phyloP scores from a whole-genome alignment of 2,888 invertebrate genomes.

The Synergus laeviventris region DNA sequence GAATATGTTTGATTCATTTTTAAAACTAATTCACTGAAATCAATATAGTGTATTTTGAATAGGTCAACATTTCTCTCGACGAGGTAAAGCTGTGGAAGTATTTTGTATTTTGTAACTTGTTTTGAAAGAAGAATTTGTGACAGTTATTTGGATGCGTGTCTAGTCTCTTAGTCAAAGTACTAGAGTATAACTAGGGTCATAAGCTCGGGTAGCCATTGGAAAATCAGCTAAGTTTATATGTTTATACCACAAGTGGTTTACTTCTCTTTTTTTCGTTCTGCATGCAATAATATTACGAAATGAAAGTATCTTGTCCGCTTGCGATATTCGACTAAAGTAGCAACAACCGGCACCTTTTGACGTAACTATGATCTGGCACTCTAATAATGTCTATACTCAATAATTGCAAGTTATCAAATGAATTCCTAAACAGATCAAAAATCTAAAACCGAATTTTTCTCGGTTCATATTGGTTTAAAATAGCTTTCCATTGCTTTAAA shows the following conservation, averaged over 20 bases:
- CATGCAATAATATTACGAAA: constrained; percentile 31
- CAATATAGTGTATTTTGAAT: neutral
- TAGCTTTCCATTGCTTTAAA: neutral
- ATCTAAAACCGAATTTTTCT: neutral
- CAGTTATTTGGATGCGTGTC: constrained; percentile 1
- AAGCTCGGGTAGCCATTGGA: constrained; percentile 9
- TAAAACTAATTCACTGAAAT: too few species aligned
- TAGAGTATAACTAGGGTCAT: constrained; percentile 17
- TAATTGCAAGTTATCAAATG: constrained; percentile 5
- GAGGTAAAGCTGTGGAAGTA: neutral
- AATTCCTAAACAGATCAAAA: neutral
- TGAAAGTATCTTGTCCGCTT: constrained; percentile 34
- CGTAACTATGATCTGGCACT: constrained; percentile 11
- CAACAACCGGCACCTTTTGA: constrained; percentile 12
- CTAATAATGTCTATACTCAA: neutral
- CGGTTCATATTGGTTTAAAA: neutral
- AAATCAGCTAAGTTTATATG: constrained; percentile 6
- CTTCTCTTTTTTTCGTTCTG: constrained; percentile 19
- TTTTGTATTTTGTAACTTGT: neutral
- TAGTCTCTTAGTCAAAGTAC: neutral
- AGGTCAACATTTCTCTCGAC: too few species aligned
- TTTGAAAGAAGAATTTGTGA: neutral
- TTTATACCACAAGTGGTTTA: neutral
- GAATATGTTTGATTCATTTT: too few species aligned
- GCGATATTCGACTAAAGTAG: constrained; percentile 29